Base-by-base conservation (phyloP, 2,888 invertebrate species). In the Trichogramma evanescens region DNA sequence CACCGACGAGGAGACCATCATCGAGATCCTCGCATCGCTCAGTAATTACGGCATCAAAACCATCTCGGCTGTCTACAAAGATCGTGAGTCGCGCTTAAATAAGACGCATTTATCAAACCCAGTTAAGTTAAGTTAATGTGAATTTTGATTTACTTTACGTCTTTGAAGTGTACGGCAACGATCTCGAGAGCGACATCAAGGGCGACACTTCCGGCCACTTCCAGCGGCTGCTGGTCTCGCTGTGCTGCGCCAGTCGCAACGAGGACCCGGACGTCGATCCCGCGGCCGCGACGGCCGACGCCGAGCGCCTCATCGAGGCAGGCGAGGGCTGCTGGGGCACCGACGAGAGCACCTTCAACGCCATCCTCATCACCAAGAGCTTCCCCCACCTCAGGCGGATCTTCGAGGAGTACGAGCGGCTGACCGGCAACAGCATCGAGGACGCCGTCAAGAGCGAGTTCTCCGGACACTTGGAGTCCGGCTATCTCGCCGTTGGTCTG, bases 141-240 rank as follows among this genome's bases (percentile, higher is more conserved):
- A n/a, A n/a, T 13, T 13, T 13, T 46, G 6, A 46, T 48, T 48
- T 5, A 48, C 26, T 10, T 26, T 39, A 2, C 5, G 13, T 45
- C 26, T 42, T 80, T 81, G 41, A 78, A 93, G 93, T 89, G 72
- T 93, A 86, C 74, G 87, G 86, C 56, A 84, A 82, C 48, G 84
- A 88, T 52, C 80, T 94, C 67, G 93, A 93, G 73, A 83, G 86
- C 52, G 93, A 93, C 72, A 79, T 94, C 40, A 84, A 84, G 67
- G 87, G 89, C 56, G 95, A 95, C 76, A 94, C 94, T 2, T 91
- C 91, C 58, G 95, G 95, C 9, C 88, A 89, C 73, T 95, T 95
- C 81, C 89, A 89, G 76, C 83, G 93, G 62, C 81, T 95, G 42
- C 84, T 95, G 78, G 88, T 92, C 41, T 91, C 93, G 38, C 77